phyloP scores from a whole-genome alignment of 2,888 invertebrate genomes.

The Clanis bilineata region DNA sequence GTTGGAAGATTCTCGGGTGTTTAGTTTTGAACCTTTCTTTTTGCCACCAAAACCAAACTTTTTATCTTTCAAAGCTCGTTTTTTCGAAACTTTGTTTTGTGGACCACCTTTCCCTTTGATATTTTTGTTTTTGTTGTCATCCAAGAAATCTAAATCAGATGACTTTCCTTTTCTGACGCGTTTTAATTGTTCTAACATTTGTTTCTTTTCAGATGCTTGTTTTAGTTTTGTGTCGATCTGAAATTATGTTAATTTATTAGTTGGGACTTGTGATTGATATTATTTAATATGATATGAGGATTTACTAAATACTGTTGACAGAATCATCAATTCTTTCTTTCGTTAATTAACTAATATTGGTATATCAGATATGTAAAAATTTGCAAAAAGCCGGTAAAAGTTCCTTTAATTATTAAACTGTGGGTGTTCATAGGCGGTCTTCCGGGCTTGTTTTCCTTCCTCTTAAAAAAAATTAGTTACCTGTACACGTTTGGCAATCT shows the following conservation, averaged over 20 bases:
- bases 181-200: constrained; percentile 95
- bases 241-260: constrained; percentile 19
- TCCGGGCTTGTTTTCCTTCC: too few species aligned
- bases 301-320: too few species aligned
- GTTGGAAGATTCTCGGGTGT: constrained; percentile 90
- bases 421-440: too few species aligned
- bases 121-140: constrained; percentile 79
- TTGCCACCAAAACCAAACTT: constrained; percentile 98
- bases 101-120: constrained; percentile 44
- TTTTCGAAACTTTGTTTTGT: constrained; percentile 65
- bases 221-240: constrained; percentile 92
- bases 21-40: constrained; percentile 93
- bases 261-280: too few species aligned
- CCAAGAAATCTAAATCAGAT: constrained; percentile 90
- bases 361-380: too few species aligned
- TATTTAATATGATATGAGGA: too few species aligned
- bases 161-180: constrained; percentile 94
- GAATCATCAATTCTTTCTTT: too few species aligned
- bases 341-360: too few species aligned
- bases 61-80: constrained; percentile 87
- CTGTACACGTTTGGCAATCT: constrained; percentile 94
- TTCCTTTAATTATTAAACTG: too few species aligned
- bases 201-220: constrained; percentile 94
- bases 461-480: constrained; percentile 42
- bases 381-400: too few species aligned